phyloP scores from a whole-genome alignment of 2,797 vertebrate species.

The Ctenopoma multispine region DNA sequence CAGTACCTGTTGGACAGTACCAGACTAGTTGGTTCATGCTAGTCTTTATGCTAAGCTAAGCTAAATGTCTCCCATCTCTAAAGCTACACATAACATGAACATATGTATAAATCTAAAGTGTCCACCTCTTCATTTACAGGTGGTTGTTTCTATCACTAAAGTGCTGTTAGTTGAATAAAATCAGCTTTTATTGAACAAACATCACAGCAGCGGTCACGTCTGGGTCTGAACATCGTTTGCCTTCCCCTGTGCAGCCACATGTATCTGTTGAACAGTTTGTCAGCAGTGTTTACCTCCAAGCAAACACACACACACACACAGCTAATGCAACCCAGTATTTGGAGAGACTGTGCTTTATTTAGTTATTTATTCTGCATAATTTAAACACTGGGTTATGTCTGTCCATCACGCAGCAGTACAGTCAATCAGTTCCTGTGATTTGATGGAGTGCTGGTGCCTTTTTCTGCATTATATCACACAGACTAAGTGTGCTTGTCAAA shows the following conservation, averaged over 20 bases:
- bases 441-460: slow-evolving; percentile 15
- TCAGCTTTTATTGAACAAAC: slow-evolving; percentile 26
- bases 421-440: slow-evolving; percentile 2
- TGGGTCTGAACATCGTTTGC: slow-evolving; percentile 32
- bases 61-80: no score
- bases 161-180: neutral
- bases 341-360: slow-evolving; percentile 21
- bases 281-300: neutral
- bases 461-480: slow-evolving; percentile 25
- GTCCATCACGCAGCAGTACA: neutral
- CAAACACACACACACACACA: slow-evolving; percentile 13
- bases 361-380: neutral
- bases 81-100: no score
- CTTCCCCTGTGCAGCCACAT: slow-evolving; percentile 22
- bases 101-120: no score
- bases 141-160: neutral
- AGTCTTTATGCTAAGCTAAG: no score
- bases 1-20: no score
- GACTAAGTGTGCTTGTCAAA: slow-evolving; percentile 44
- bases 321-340: slow-evolving; percentile 4
- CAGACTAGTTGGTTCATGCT: no score
- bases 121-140: no score
- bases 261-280: slow-evolving; percentile 35
- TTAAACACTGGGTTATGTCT: slow-evolving; percentile 3
- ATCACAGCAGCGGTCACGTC: slow-evolving; percentile 20